phyloP scores from a whole-genome alignment of 1,140 invertebrate species.

The Alviniconcha marisindica region DNA sequence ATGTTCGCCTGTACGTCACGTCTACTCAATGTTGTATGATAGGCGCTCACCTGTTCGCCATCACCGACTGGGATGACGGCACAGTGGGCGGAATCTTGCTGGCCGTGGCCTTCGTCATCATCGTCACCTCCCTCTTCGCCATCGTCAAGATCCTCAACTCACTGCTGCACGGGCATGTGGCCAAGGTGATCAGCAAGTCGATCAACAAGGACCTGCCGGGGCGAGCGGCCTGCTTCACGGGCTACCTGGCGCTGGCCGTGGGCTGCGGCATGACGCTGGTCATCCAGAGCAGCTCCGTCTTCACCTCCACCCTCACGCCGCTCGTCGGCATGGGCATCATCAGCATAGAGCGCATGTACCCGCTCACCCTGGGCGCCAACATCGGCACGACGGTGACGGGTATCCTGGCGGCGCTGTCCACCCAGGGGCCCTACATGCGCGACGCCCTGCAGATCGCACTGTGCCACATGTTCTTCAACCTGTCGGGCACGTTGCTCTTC shows the following conservation, averaged over 20 bases:
- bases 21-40: no score
- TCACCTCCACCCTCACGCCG: slow-evolving; percentile 82
- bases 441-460: slow-evolving; percentile 80
- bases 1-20: no score
- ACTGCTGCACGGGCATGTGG: slow-evolving; percentile 76
- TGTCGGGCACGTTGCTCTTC: slow-evolving; percentile 78
- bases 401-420: slow-evolving; percentile 79
- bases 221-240: slow-evolving; percentile 75
- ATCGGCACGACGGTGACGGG: slow-evolving; percentile 82
- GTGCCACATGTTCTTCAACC: slow-evolving; percentile 76
- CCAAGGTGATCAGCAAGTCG: slow-evolving; percentile 76
- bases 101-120: slow-evolving; percentile 27
- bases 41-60: slow-evolving; percentile 28
- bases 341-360: slow-evolving; percentile 80
- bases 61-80: slow-evolving; percentile 29
- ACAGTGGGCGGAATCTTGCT: slow-evolving; percentile 29
- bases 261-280: slow-evolving; percentile 80
- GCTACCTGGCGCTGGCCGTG: slow-evolving; percentile 79
- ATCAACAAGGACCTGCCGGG: slow-evolving; percentile 79
- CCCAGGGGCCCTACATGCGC: slow-evolving; percentile 45
- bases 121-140: slow-evolving; percentile 72
- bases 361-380: slow-evolving; percentile 81
- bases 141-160: slow-evolving; percentile 80
- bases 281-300: slow-evolving; percentile 82
- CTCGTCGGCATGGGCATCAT: slow-evolving; percentile 82